Conservation (phyloP, 2,113 vertebrate genomes). For the Ptyas mucosa region DNA sequence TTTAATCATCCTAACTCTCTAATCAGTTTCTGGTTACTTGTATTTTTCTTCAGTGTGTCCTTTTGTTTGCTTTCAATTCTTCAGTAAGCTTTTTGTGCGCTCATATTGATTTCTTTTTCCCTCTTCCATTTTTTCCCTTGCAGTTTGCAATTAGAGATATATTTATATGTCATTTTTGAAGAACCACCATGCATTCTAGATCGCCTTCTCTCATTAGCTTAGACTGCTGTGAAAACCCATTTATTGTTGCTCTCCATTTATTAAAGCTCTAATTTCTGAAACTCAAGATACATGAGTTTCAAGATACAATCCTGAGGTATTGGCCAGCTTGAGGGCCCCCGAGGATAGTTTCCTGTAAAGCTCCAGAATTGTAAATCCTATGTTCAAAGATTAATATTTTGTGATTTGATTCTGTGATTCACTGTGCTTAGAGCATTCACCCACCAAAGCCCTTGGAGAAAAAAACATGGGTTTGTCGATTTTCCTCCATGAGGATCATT, state of each 20-base stretch:
- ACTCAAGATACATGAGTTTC: neutral
- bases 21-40: neutral
- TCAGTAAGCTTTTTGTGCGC: neutral
- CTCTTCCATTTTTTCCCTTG: neutral
- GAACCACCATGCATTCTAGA: neutral
- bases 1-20: neutral
- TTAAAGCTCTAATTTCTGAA: neutral
- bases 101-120: neutral
- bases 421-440: neutral
- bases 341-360: neutral
- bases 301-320: neutral
- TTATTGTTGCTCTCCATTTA: neutral
- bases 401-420: neutral
- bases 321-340: neutral
- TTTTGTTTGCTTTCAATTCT: neutral
- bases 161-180: neutral
- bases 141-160: neutral
- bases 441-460: neutral
- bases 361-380: neutral
- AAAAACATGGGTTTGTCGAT: neutral
- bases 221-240: neutral
- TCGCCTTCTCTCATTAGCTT: neutral
- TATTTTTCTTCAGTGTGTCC: neutral
- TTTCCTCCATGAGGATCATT: neutral
- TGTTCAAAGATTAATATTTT: neutral